Evolutionary conservation across 35 echinoderm and acorn worm species (phyloP), one percentile per base, ranked within the genome.

Genomic region (Patiria miniata): DNA sequence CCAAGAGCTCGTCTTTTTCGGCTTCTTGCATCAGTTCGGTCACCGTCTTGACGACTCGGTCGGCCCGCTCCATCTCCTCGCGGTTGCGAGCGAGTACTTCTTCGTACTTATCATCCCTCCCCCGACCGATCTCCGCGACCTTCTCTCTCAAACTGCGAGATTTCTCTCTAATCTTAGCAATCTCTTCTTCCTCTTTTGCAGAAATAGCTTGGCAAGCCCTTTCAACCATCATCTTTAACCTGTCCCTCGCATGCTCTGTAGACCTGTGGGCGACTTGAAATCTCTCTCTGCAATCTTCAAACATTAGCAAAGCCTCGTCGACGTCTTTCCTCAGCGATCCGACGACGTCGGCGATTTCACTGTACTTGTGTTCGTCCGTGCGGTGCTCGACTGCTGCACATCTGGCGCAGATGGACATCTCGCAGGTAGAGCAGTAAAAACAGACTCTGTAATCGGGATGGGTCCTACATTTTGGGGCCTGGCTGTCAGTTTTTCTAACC

Each of bases 61-160:
- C 65, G 23, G 65, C 65, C 26, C 65, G 65, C 19, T 34, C 34
- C 65, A 73, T 73, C 65, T 73, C 29, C 26, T 73, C 65, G 65
- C 15, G 65, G 34, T 73, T 73, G 65, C 65, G 23, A 34, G 19
- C 29, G 19, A 32, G 65, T 9, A 36, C 34, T 26, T 34, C 34
- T 14, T 73, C 65, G 29, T 32, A 73, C 29, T 30, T 34, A 18
- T 9, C 65, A 36, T 34, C 65, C 34, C 65, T 73, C 34, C 29
- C 65, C 29, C 34, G 30, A 73, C 65, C n/a, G 65, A 73, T 73
- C 34, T 36, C 7, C 8, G 19, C 34, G 65, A 73, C 26, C 34
- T 34, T 73, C 15, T 73, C 65, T 73, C 15, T 26, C 14, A 73
- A 23, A 23, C 26, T 18, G 29, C 65, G 65, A 36, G 65, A 73